These are phyloP conservation scores for Liopterus haemorrhoidalis DNA, from an alignment of 2,888 invertebrate genomes.

Conservation along the genomic window DNA sequence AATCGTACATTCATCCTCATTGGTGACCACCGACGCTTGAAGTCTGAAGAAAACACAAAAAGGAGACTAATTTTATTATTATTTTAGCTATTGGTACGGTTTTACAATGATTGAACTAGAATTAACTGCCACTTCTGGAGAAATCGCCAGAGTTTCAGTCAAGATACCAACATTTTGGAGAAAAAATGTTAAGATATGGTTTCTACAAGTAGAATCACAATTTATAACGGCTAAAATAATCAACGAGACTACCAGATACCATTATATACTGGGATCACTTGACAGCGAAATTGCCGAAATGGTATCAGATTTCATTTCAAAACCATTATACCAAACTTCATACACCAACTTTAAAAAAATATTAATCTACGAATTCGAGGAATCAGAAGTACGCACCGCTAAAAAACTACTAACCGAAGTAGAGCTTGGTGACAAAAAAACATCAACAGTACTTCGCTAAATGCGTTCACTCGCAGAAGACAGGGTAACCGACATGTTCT, in stretches of 20 bases:
- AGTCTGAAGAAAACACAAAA: too few species aligned
- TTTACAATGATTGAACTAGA: too few species aligned
- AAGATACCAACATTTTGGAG: too few species aligned
- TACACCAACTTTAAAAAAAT: background rate
- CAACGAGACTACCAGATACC: background rate
- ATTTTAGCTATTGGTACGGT: too few species aligned
- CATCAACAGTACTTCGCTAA: slow-evolving; percentile 30
- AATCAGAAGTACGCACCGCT: background rate
- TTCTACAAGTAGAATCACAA: background rate
- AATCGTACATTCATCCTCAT: too few species aligned
- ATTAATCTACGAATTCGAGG: slow-evolving; percentile 1
- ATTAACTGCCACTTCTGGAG: too few species aligned
- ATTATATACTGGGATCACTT: slow-evolving; percentile 2
- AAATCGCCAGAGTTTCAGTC: too few species aligned
- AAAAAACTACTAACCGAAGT: slow-evolving; percentile 9
- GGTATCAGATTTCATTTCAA: background rate
- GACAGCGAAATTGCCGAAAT: background rate
- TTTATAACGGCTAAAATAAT: background rate
- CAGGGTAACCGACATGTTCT: slow-evolving; percentile 26
- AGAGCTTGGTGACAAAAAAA: slow-evolving; percentile 31
- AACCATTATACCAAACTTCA: background rate
- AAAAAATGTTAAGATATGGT: background rate
- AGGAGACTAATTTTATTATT: too few species aligned
- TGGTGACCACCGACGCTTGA: too few species aligned
- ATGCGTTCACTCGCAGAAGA: slow-evolving; percentile 29